These are phyloP conservation scores for Prionailurus viverrinus DNA, from an alignment of 2,113 vertebrate genomes.

Conservation along the genomic window DNA sequence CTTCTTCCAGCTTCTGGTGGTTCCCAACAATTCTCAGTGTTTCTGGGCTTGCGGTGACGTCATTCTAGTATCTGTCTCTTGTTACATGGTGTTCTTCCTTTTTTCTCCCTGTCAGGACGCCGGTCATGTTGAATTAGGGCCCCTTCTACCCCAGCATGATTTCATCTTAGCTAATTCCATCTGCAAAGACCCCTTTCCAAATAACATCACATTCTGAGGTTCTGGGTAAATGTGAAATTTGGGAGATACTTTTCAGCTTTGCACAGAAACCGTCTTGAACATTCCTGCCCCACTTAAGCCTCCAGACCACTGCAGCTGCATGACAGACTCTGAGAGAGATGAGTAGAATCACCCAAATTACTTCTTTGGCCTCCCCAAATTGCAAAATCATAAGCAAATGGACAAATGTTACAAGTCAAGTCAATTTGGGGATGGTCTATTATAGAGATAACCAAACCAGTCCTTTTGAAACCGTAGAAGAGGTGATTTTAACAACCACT, in stretches of 20 bases:
- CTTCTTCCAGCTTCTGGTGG: neutral
- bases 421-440: neutral
- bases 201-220: neutral
- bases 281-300: neutral
- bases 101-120: neutral
- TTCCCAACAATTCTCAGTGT: neutral
- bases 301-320: neutral
- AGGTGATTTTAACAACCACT: neutral
- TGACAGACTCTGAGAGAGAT: neutral
- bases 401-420: neutral
- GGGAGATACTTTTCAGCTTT: neutral
- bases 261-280: neutral
- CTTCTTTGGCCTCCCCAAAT: neutral
- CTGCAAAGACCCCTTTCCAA: neutral
- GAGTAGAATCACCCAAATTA: neutral
- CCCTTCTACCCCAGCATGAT: neutral
- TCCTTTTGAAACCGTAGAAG: neutral
- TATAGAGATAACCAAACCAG: neutral
- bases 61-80: neutral
- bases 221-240: neutral
- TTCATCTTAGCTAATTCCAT: neutral
- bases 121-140: neutral
- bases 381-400: neutral
- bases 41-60: neutral
- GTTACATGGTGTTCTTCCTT: neutral